Evolutionary conservation across 2,888 invertebrate species (phyloP), one percentile per base, ranked within the genome.

Genomic region (Spicauda simplicius): DNA sequence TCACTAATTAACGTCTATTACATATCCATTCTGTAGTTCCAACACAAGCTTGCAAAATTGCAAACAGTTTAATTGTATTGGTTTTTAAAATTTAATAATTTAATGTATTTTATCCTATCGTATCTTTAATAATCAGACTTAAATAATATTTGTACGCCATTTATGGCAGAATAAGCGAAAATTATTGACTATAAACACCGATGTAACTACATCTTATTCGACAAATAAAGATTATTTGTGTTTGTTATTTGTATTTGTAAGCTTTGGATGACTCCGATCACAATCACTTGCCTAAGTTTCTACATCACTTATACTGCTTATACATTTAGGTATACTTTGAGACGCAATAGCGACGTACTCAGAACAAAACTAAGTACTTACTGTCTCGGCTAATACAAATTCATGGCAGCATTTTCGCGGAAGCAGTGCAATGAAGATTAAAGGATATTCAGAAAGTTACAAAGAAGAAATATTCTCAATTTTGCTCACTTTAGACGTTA

Each of bases 341-440:
- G 45, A 45, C 45, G 37, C 25, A 30, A 18, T 4, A 33, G 10
- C 45, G 19, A 50, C 33, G 19, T 19, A 50, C 19, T 33, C n/a
- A 33, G 41, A 53, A 25, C 58, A 37, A 58, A 18, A 45, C 18
- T 60, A 65, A 58, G 58, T 53, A 55, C 65, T 65, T 64, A 53
- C 54, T 55, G 64, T 65, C 59, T 18, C 53, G 37, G 14, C 58
- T 64, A 64, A 64, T 64, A 64, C 37, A 58, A 58, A 64, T 53
- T 64, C 58, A 58, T 64, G 37, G 57, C 58, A 64, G 20, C 41
- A 54, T 62, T 64, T 45, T 45, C 53, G 16, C 18, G 53, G 18
- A 54, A 65, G 37, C 41, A 20, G 19, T 54, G 54, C 53, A 65
- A 65, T 58, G 53, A 58, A 64, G 58, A 58, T 41, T 53, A 53